These are phyloP conservation scores for Capitella teleta DNA, from an alignment of 1,140 invertebrate species.

Conservation along the genomic window DNA sequence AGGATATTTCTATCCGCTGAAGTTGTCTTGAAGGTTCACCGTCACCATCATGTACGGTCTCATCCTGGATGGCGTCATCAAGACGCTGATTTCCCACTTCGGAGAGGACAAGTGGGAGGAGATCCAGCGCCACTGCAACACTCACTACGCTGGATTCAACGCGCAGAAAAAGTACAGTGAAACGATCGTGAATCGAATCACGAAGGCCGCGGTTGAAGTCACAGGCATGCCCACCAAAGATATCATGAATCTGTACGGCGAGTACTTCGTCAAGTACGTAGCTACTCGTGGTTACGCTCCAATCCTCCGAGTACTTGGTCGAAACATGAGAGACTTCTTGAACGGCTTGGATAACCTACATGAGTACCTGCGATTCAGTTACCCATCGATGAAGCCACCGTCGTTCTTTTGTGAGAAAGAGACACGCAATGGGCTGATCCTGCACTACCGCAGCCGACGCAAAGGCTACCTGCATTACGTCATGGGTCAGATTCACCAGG, in stretches of 20 bases:
- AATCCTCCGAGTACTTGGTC: slow-evolving; percentile 56
- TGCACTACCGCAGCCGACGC: slow-evolving; percentile 73
- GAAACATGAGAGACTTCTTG: slow-evolving; percentile 85
- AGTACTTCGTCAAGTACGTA: slow-evolving; percentile 57
- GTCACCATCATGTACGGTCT: slow-evolving; percentile 89
- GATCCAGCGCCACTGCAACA: slow-evolving; percentile 58
- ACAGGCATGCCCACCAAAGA: slow-evolving; percentile 48
- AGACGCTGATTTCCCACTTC: slow-evolving; percentile 76
- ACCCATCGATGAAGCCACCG: slow-evolving; percentile 77
- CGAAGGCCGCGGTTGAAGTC: slow-evolving; percentile 46
- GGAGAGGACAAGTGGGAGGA: slow-evolving; percentile 63
- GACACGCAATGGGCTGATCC: slow-evolving; percentile 53
- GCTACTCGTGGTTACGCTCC: not conserved
- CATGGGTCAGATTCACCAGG: slow-evolving; percentile 70
- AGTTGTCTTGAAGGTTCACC: too few relatives aligned
- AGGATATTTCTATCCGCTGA: too few relatives aligned
- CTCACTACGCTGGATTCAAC: slow-evolving; percentile 68
- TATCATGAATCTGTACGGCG: slow-evolving; percentile 74
- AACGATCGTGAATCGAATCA: slow-evolving; percentile 61
- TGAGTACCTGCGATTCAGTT: slow-evolving; percentile 74
- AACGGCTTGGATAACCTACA: slow-evolving; percentile 84
- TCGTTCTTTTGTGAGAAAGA: slow-evolving; percentile 92
- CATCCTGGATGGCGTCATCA: slow-evolving; percentile 80
- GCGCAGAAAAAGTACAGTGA: slow-evolving; percentile 76
- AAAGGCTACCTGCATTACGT: slow-evolving; percentile 87